phyloP scores from a whole-genome alignment of 2,113 vertebrate genomes.

The Beaufortia kweichowensis region DNA sequence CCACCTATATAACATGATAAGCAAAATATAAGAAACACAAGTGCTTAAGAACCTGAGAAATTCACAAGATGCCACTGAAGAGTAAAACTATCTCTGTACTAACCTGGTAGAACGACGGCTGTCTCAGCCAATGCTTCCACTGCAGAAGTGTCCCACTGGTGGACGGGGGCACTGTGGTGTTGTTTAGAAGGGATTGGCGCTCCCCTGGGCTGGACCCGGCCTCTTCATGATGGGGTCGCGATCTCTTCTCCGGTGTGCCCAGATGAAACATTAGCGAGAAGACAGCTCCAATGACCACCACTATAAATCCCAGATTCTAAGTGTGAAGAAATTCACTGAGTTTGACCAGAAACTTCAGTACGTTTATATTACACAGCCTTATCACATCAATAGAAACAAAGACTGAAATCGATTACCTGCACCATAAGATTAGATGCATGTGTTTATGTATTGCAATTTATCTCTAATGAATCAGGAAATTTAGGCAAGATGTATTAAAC shows the following conservation, averaged over 20 bases:
- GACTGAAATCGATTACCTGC: background rate
- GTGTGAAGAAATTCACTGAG: background rate
- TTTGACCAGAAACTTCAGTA: too few species aligned
- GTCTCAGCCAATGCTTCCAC: conserved; percentile 90
- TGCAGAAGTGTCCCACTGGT: conserved; percentile 63
- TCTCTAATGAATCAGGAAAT: too few species aligned
- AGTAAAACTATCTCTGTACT: background rate
- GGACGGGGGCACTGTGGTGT: background rate
- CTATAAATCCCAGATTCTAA: conserved; percentile 84
- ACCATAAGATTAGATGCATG: background rate
- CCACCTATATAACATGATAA: conserved; percentile 74
- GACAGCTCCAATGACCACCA: conserved; percentile 78
- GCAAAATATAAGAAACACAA: background rate
- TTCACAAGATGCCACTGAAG: background rate
- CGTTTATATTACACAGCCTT: background rate
- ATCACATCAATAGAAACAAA: conserved; percentile 5
- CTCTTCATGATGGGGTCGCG: rapidly evolving
- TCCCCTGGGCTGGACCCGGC: conserved; percentile 64
- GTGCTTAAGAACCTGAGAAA: background rate
- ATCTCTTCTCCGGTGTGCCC: conserved; percentile 78
- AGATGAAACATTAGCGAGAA: conserved; percentile 89
- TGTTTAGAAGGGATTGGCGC: conserved; percentile 61
- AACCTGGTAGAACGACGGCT: conserved; percentile 94
- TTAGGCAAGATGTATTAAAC: too few species aligned
- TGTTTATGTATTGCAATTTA: too few species aligned